A percentile compares a stretch with the other conserved stretches of the same genome.
Conservation (phyloP, 2,113 vertebrate genomes). For the Dolichotis patagonum region DNA sequence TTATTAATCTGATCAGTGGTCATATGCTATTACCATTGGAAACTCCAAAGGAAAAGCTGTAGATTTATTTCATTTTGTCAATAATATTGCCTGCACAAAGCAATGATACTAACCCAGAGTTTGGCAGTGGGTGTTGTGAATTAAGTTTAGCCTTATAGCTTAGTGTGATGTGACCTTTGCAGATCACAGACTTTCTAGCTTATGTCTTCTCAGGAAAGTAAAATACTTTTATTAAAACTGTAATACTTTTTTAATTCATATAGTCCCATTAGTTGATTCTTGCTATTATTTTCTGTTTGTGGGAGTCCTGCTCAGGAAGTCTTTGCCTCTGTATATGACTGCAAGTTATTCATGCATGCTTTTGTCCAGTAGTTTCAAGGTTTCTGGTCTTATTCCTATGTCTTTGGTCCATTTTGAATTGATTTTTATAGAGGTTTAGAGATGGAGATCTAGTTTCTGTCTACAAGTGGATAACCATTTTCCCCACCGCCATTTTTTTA, state of each 20-base stretch:
- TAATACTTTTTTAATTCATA: neutral
- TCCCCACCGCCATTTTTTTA: neutral
- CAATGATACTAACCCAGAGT: neutral
- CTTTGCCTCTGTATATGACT: neutral
- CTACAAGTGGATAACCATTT: neutral
- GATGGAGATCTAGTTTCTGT: neutral
- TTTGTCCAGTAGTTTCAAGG: neutral
- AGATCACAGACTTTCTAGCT: neutral
- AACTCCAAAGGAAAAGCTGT: neutral
- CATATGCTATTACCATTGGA: neutral
- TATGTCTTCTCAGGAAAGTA: neutral
- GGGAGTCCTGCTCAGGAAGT: neutral
- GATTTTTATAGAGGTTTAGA: neutral
- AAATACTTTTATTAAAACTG: neutral
- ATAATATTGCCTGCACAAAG: neutral
- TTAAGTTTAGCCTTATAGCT: neutral
- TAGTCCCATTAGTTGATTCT: neutral
- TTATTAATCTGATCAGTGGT: neutral
- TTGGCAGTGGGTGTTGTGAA: neutral
- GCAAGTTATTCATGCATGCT: neutral
- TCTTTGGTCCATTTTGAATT: neutral
- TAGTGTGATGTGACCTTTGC: neutral
- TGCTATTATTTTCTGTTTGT: neutral
- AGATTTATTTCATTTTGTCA: slow-evolving; percentile 54
- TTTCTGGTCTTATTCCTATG: neutral